Evolutionary conservation across 2,113 vertebrate genomes (phyloP).

Genomic region (Triplophysa dalaica): DNA sequence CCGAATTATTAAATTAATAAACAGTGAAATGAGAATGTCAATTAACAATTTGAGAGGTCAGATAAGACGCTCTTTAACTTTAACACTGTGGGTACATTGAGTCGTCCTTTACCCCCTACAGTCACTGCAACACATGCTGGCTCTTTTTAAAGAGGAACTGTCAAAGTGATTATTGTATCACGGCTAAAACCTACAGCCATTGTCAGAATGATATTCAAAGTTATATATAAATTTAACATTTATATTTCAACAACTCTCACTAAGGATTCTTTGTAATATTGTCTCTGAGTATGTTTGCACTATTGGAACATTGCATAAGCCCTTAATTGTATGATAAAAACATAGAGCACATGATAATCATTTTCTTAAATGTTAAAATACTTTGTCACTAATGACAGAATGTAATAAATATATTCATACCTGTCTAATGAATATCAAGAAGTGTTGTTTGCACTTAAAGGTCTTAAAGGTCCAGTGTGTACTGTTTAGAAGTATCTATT

Average conservation of each 20-base stretch:
- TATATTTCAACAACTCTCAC: conserved; percentile 30
- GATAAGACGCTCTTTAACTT: background rate
- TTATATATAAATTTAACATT: conserved; percentile 44
- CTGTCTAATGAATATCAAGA: no score
- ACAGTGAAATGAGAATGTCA: background rate
- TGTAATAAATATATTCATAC: no score
- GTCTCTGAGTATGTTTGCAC: background rate
- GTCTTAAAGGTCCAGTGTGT: no score
- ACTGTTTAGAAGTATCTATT: no score
- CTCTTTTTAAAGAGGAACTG: conserved; percentile 22
- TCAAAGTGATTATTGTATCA: conserved; percentile 46
- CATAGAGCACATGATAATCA: background rate
- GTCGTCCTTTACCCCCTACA: background rate
- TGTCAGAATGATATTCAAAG: conserved; percentile 33
- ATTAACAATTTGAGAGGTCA: background rate
- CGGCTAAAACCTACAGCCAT: conserved; percentile 34
- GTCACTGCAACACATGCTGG: background rate
- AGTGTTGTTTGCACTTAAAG: no score
- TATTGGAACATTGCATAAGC: background rate
- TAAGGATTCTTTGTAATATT: conserved; percentile 34
- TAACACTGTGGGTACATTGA: conserved; percentile 19
- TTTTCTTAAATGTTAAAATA: background rate
- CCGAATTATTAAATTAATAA: no score
- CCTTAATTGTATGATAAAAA: background rate
- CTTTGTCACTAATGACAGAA: no score